Evolutionary conservation across 2,113 vertebrate genomes (phyloP).

Genomic region (Cranoglanis bouderius): DNA sequence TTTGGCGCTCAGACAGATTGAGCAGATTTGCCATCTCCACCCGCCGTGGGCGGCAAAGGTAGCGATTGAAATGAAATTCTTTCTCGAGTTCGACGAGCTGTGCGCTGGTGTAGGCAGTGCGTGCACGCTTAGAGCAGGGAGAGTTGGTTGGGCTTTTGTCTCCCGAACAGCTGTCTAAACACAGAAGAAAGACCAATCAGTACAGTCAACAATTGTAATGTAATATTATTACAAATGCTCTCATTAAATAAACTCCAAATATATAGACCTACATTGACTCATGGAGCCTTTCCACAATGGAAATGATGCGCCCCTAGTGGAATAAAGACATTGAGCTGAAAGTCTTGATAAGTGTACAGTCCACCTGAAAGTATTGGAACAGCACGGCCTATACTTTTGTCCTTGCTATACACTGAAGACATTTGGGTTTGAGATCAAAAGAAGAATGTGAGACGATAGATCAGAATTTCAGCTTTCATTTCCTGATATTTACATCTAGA

Average conservation of each 20-base stretch:
- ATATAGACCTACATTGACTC: neutral
- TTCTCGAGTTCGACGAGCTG: constrained; percentile 99
- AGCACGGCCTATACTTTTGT: neutral
- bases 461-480: neutral
- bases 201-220: neutral
- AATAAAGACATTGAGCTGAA: constrained; percentile 20
- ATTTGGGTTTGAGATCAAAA: neutral
- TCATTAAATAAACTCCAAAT: neutral
- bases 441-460: neutral
- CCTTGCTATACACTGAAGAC: neutral
- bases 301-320: neutral
- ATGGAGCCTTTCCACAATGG: neutral
- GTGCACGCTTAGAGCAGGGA: constrained; percentile 91
- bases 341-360: neutral
- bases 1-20: constrained; percentile 97
- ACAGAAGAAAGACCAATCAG: constrained; percentile 56
- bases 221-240: neutral
- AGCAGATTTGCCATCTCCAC: constrained; percentile 98
- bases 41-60: constrained; percentile 92
- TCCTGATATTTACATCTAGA: neutral
- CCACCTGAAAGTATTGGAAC: neutral
- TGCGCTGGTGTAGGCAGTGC: constrained; percentile 97
- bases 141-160: constrained; percentile 95
- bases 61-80: constrained; percentile 99
- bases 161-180: constrained; percentile 87